These are phyloP conservation scores for Mechanitis mazaeus DNA, from an alignment of 2,888 invertebrate genomes.

Conservation along the genomic window DNA sequence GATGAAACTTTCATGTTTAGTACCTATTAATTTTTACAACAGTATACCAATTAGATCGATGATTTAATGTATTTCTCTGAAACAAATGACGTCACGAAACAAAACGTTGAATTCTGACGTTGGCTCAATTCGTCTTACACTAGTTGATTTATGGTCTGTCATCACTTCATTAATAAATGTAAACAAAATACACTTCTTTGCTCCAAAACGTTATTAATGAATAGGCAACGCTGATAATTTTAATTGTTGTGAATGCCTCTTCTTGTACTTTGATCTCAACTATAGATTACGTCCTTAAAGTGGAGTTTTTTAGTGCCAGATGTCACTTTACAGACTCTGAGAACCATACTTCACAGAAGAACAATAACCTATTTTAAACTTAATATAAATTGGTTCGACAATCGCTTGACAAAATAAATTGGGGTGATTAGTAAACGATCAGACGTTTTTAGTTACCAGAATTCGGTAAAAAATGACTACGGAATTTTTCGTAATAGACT, in stretches of 20 bases:
- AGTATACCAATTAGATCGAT: conserved; percentile 15
- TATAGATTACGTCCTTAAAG: conserved; percentile 42
- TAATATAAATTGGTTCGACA: conserved; percentile 1
- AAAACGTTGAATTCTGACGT: conserved; percentile 30
- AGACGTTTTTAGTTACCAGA: conserved; percentile 41
- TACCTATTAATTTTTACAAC: not conserved
- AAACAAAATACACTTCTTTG: conserved; percentile 69
- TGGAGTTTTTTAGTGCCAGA: conserved; percentile 42
- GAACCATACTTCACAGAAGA: conserved; percentile 6
- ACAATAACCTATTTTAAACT: conserved; percentile 7
- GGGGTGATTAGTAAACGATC: conserved; percentile 26
- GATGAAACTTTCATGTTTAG: too few relatives aligned
- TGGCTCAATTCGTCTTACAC: conserved; percentile 60
- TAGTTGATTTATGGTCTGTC: conserved; percentile 65
- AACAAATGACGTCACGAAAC: conserved; percentile 38
- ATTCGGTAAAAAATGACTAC: conserved; percentile 46
- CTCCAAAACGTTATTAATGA: conserved; percentile 62
- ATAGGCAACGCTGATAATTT: conserved; percentile 54
- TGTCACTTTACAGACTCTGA: conserved; percentile 44
- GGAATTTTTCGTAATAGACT: conserved; percentile 58
- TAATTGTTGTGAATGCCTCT: conserved; percentile 62
- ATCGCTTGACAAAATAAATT: conserved; percentile 15
- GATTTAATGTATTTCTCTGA: conserved; percentile 16
- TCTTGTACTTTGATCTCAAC: conserved; percentile 49
- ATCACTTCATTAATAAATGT: conserved; percentile 71